Evolutionary conservation across 1,140 invertebrate species (phyloP).

Genomic region (Drosophila rufa): DNA sequence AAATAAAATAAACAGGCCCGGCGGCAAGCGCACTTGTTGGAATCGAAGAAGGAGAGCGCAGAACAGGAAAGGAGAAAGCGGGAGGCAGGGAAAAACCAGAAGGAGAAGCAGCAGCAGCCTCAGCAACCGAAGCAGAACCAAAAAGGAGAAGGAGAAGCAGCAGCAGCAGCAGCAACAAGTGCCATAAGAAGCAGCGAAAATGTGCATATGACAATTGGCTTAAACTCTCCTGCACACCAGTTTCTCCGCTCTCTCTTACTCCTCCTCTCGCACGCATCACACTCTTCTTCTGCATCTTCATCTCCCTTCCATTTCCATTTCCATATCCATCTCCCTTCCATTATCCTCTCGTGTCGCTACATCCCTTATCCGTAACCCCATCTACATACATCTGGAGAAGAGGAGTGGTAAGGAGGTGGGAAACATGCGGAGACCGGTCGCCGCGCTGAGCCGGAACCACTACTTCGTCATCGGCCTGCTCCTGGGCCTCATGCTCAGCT

Average conservation of each 20-base stretch:
- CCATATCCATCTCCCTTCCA: slow-evolving; percentile 3
- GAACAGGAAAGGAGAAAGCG: slow-evolving; percentile 7
- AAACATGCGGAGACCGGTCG: slow-evolving; percentile 79
- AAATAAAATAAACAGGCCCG: slow-evolving; percentile 34
- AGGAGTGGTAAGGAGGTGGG: slow-evolving; percentile 13
- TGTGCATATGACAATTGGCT: slow-evolving; percentile 65
- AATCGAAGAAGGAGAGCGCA: slow-evolving; percentile 15
- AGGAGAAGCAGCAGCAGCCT: slow-evolving; percentile 1
- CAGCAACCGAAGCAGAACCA: slow-evolving; percentile 1
- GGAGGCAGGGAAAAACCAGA: slow-evolving; percentile 5
- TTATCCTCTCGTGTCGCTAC: background rate
- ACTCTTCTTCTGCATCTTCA: background rate
- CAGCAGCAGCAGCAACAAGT: slow-evolving; percentile 26
- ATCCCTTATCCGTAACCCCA: background rate
- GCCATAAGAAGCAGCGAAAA: slow-evolving; percentile 46
- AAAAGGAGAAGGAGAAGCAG: slow-evolving; percentile 22
- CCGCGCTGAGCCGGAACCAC: slow-evolving; percentile 75
- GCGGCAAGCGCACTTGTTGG: slow-evolving; percentile 30
- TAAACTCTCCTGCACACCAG: slow-evolving; percentile 40
- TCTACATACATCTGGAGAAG: slow-evolving; percentile 1
- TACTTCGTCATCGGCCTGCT: slow-evolving; percentile 81
- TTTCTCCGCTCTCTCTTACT: slow-evolving; percentile 29
- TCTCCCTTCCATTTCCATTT: background rate
- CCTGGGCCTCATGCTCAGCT: slow-evolving; percentile 75
- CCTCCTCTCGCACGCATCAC: background rate